Evolutionary conservation across 2,888 invertebrate species (phyloP), one percentile per base, ranked within the genome.

Genomic region (Hoplodrina blanda): DNA sequence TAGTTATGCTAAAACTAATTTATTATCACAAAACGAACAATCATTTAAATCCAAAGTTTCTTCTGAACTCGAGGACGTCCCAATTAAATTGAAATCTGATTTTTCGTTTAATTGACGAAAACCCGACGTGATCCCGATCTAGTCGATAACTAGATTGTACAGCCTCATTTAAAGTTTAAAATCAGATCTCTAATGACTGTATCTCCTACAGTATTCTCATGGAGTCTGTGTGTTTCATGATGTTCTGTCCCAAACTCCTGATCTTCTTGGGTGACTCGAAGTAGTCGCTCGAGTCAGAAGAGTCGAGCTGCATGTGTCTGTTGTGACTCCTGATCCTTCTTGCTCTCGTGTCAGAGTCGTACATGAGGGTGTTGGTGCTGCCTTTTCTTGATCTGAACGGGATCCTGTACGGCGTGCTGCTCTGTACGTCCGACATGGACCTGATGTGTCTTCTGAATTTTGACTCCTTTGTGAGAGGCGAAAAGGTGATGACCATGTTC

Each of bases 371-470:
- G 65, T 92, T 91, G 53, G 90, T 91, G 77, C 92, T 91, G 8
- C 92, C 92, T 57, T 90, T 90, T 71, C 92, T 89, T 0, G 93
- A 91, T 69, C 94, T 89, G 87, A 92, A 93, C 2, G 91, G 89
- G 37, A 94, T 85, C 67, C 93, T 89, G 87, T 92, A 94, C 0
- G 95, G 95, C 1, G 95, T 95, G 80, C 95, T 95, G 90, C 90
- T 93, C 62, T 95, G 95, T 11, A 96, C 96, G 70, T 96, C 96
- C 0, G 96, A 96, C 96, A 96, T 96, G 0, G 96, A 96, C 61
- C 96, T 86, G 71, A 95, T 96, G 82, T 96, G 96, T 69, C 96
- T 89, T 79, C 95, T 87, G 54, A 88, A 78, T 79, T 95, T 96
- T 10, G 92, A 94, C 66, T 93, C 94, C 79, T 92, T 95, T 60